Evolutionary conservation across 2,113 vertebrate species (phyloP).

Genomic region (Crocuta crocuta): DNA sequence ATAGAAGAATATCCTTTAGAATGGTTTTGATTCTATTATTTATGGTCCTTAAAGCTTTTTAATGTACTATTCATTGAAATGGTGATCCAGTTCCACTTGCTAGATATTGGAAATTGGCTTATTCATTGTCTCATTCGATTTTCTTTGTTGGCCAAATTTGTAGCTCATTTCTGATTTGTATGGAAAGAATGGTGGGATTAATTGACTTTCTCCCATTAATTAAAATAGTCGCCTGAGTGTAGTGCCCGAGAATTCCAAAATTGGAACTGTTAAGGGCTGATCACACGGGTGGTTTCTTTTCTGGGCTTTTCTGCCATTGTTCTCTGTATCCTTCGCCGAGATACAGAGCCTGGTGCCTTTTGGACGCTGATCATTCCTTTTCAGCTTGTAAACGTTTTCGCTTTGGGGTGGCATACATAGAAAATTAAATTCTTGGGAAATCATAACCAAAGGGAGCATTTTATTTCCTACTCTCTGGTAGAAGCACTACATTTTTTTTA

Average conservation of each 20-base stretch:
- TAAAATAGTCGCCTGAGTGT: conserved; percentile 38
- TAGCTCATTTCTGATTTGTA: conserved; percentile 71
- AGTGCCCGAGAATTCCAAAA: conserved; percentile 39
- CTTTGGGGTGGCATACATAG: background rate
- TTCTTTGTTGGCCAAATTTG: conserved; percentile 71
- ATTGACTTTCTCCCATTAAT: conserved; percentile 74
- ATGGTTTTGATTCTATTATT: conserved; percentile 51
- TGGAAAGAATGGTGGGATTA: conserved; percentile 72
- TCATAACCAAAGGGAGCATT: background rate
- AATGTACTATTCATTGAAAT: conserved; percentile 59
- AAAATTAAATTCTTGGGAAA: background rate
- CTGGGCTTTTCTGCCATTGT: background rate
- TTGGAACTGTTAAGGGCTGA: background rate
- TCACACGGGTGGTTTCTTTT: background rate
- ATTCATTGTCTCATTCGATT: conserved; percentile 68
- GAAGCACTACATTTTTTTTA: background rate
- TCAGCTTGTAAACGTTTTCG: background rate
- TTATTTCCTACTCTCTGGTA: background rate
- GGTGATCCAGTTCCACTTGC: conserved; percentile 44
- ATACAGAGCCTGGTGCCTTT: background rate
- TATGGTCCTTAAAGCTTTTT: conserved; percentile 39
- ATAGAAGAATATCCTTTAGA: background rate
- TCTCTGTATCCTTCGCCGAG: background rate
- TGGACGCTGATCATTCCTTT: background rate
- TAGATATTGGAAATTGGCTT: conserved; percentile 69